Percentiles rank a stretch among this genome's conserved stretches.
phyloP scores from a whole-genome alignment of 2,113 vertebrate genomes.

The Rhabdornis inornatus region DNA sequence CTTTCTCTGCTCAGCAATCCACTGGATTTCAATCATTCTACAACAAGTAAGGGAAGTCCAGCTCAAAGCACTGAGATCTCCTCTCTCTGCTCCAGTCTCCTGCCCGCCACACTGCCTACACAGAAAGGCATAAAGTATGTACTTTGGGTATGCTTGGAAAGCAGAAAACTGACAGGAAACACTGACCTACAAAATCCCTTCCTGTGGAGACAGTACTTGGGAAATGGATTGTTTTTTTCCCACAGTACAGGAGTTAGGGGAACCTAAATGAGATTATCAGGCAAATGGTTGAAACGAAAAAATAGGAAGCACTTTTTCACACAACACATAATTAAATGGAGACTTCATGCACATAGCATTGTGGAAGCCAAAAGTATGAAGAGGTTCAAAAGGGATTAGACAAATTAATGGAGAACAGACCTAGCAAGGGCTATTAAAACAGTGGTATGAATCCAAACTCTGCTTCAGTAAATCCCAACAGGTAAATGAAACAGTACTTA shows the following conservation, averaged over 20 bases:
- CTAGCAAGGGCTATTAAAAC: slow-evolving; percentile 4
- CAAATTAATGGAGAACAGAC: slow-evolving; percentile 13
- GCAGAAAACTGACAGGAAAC: background rate
- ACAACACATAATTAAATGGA: slow-evolving; percentile 8
- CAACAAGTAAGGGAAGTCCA: background rate
- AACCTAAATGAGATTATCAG: slow-evolving; percentile 6
- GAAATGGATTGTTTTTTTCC: background rate
- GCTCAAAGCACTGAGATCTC: background rate
- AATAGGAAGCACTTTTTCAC: slow-evolving; percentile 21
- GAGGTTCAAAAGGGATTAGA: background rate
- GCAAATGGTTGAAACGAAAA: background rate
- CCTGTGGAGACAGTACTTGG: background rate
- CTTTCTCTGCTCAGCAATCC: background rate
- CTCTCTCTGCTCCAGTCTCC: background rate
- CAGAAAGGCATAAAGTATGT: background rate
- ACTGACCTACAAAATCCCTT: background rate
- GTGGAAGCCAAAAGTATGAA: background rate
- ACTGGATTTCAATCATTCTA: background rate
- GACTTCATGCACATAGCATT: background rate
- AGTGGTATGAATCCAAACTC: background rate
- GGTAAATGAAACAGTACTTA: slow-evolving; percentile 19
- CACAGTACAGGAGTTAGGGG: background rate
- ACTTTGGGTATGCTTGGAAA: background rate
- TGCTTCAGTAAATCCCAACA: background rate
- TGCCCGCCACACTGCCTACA: background rate